Conservation (phyloP, 2,113 vertebrate genomes). For the Gambusia affinis region DNA sequence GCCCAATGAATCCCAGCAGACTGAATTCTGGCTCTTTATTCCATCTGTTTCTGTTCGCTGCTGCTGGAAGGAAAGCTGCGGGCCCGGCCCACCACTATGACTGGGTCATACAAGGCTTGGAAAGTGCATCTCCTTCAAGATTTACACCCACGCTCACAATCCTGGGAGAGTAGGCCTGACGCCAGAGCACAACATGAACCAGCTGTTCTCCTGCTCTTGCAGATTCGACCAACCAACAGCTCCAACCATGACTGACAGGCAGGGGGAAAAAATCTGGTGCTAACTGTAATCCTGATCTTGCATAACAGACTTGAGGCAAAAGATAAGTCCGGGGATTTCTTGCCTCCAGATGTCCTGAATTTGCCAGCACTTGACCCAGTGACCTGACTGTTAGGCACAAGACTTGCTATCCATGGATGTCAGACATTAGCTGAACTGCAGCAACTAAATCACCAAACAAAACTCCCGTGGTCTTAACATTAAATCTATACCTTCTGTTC, state of each 20-base stretch:
- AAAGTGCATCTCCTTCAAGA: constrained; percentile 39
- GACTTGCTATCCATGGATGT: constrained; percentile 23
- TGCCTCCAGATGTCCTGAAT: constrained; percentile 22
- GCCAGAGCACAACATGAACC: constrained; percentile 60
- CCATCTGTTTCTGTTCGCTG: constrained; percentile 58
- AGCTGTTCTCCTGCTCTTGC: constrained; percentile 54
- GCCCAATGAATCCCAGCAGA: constrained; percentile 36
- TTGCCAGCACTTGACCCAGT: constrained; percentile 21
- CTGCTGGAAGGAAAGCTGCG: constrained; percentile 31
- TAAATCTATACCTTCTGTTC: neutral
- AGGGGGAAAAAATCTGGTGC: neutral
- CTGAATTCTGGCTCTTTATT: constrained; percentile 10
- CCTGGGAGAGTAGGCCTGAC: constrained; percentile 43
- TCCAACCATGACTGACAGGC: constrained; percentile 17
- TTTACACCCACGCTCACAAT: constrained; percentile 53
- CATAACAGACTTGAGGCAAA: constrained; percentile 27
- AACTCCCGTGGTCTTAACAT: constrained; percentile 3
- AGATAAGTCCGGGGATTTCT: neutral
- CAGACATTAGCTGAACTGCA: neutral
- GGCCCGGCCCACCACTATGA: constrained; percentile 31
- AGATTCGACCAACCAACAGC: constrained; percentile 45
- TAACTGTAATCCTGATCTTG: constrained; percentile 27
- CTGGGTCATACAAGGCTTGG: constrained; percentile 43
- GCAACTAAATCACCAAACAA: constrained; percentile 1
- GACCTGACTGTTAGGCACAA: constrained; percentile 6